Evolutionary conservation across 2,888 invertebrate species (phyloP), one percentile per base, ranked within the genome.

Genomic region (Heliconius ismenius): DNA sequence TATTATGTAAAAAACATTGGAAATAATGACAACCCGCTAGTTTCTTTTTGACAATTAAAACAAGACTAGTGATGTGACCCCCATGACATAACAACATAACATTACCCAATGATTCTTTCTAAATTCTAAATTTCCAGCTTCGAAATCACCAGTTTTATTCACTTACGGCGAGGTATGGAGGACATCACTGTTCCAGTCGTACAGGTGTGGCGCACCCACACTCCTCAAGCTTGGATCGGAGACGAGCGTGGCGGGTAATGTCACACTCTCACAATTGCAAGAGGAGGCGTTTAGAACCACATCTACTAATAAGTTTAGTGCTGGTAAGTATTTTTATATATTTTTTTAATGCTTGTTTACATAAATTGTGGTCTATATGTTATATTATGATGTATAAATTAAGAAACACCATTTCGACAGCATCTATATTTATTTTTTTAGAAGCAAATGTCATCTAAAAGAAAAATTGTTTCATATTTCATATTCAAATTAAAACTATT

Each of bases 251-350:
- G 89, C 84, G 15, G 96, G 95, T 13, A 88, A 86, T 9, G 85
- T 97, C 39, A 94, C 93, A 28, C 85, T 97, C 18, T 94, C 95
- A 32, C 91, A 95, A 78, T 91, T 97, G 67, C 97, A 97, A 86
- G 94, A 96, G 83, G 96, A 98, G 90, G 97, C 97, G 6, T 98
- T 96, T 95, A 94, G 95, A 80, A 89, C 88, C 21, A 86, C 89
- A 0, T 91, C 94, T 39, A 91, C 91, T n/a, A 88, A 84, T 0
- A 86, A 88, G 1, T 97, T 97, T 90, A 95, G 96, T 77, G 90
- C 95, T 79, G 96, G 97, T 95, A 91, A 95, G 93, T 86, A 9
- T 65, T 15, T 28, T 28, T 4, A 60, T 15, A 18, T 43, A 32
- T 15, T 4, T 18, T 43, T 13, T 49, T 49, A 2, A 15, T 43